Evolutionary conservation across 2,113 vertebrate genomes (phyloP).

Genomic region (Andinoacara biseriatus): DNA sequence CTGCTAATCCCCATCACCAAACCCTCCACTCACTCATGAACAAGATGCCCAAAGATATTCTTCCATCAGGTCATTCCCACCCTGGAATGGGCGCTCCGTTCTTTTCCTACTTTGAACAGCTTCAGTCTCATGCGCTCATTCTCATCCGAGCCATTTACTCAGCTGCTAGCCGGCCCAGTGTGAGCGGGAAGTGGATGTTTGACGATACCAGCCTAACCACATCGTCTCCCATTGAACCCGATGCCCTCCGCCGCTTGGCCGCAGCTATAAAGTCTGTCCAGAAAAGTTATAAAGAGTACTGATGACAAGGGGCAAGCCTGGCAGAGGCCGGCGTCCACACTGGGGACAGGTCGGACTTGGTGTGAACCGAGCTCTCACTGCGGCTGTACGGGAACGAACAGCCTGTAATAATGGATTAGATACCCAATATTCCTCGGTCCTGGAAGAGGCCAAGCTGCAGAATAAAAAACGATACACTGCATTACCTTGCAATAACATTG

Average conservation of each 20-base stretch:
- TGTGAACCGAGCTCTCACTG: background rate
- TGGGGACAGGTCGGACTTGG: background rate
- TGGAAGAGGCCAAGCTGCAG: background rate
- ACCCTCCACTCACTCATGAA: too few relatives aligned
- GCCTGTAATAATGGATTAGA: background rate
- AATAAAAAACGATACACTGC: background rate
- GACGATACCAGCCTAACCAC: too few relatives aligned
- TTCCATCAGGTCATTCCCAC: too few relatives aligned
- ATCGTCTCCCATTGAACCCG: too few relatives aligned
- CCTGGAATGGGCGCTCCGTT: too few relatives aligned
- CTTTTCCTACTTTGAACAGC: too few relatives aligned
- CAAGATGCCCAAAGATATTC: too few relatives aligned
- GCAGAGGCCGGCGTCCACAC: background rate
- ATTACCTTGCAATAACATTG: background rate
- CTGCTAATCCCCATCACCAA: too few relatives aligned
- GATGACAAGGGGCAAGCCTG: background rate
- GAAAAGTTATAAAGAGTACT: background rate
- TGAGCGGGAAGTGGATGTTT: too few relatives aligned
- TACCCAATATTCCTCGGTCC: background rate
- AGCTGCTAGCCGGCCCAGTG: too few relatives aligned
- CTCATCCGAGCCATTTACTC: too few relatives aligned
- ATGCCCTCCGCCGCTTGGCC: background rate
- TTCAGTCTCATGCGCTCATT: too few relatives aligned
- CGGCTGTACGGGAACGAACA: background rate
- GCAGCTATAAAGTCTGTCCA: background rate